Conservation (phyloP, 2,113 vertebrate genomes). For the Corydoras maculifer region DNA sequence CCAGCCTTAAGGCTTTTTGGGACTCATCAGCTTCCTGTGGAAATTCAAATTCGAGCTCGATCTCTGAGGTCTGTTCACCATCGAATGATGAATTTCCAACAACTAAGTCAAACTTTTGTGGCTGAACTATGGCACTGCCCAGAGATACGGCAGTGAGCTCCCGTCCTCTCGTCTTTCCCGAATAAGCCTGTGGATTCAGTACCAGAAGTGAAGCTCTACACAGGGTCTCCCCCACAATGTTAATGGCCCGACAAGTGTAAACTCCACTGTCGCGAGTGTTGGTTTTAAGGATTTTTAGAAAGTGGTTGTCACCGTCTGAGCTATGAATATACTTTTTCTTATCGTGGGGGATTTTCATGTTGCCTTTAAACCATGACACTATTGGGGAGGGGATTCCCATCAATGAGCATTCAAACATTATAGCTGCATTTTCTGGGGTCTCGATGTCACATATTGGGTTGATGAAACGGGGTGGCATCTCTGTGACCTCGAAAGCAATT, state of each 20-base stretch:
- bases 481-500: slow-evolving; percentile 89
- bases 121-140: slow-evolving; percentile 55
- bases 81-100: slow-evolving; percentile 64
- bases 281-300: slow-evolving; percentile 73
- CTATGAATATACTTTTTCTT: slow-evolving; percentile 70
- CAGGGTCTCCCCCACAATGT: slow-evolving; percentile 80
- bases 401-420: slow-evolving; percentile 87
- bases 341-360: slow-evolving; percentile 68
- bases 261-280: slow-evolving; percentile 72
- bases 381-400: slow-evolving; percentile 82
- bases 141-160: slow-evolving; percentile 58
- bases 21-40: slow-evolving; percentile 65
- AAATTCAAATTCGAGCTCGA: slow-evolving; percentile 80
- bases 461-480: slow-evolving; percentile 91
- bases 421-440: slow-evolving; percentile 72
- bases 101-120: slow-evolving; percentile 71
- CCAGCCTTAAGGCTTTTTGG: slow-evolving; percentile 65
- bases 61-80: slow-evolving; percentile 73
- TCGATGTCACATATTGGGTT: slow-evolving; percentile 79
- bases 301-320: slow-evolving; percentile 80
- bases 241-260: slow-evolving; percentile 80
- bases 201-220: slow-evolving; percentile 77
- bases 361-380: slow-evolving; percentile 86
- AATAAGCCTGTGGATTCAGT: slow-evolving; percentile 55
- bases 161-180: slow-evolving; percentile 53